Conservation (phyloP, 1,140 invertebrate genomes). For the Drosophila pandora region DNA sequence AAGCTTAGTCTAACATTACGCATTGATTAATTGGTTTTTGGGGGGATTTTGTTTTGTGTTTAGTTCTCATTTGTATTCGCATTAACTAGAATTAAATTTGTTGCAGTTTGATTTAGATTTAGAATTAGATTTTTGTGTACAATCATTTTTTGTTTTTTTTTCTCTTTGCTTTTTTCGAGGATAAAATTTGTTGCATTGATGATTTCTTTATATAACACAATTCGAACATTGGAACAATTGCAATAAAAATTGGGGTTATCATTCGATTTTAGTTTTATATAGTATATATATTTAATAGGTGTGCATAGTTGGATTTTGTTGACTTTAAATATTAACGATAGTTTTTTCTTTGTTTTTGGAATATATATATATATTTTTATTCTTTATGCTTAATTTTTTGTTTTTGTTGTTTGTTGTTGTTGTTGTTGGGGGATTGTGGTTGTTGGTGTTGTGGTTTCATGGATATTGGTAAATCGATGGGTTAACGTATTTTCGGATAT, state of each 20-base stretch:
- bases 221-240: constrained; percentile 39
- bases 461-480: constrained; percentile 44
- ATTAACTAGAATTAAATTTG: constrained; percentile 22
- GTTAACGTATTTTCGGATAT: constrained; percentile 83
- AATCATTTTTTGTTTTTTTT: constrained; percentile 14
- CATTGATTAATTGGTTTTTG: constrained; percentile 41
- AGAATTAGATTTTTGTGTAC: constrained; percentile 34
- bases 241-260: constrained; percentile 32
- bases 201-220: constrained; percentile 37
- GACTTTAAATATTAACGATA: constrained; percentile 62
- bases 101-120: constrained; percentile 10
- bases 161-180: constrained; percentile 1
- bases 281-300: constrained; percentile 55
- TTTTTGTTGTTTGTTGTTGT: constrained; percentile 31
- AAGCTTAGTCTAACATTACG: constrained; percentile 76
- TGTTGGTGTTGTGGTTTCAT: constrained; percentile 44
- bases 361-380: constrained; percentile 35
- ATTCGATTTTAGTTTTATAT: constrained; percentile 49
- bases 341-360: constrained; percentile 35
- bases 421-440: constrained; percentile 22
- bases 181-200: constrained; percentile 48
- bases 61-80: constrained; percentile 19
- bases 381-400: constrained; percentile 63
- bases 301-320: constrained; percentile 71
- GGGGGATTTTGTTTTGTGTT: constrained; percentile 40